Conservation (phyloP, 1,140 invertebrate genomes). For the Dufourea novaeangliae region DNA sequence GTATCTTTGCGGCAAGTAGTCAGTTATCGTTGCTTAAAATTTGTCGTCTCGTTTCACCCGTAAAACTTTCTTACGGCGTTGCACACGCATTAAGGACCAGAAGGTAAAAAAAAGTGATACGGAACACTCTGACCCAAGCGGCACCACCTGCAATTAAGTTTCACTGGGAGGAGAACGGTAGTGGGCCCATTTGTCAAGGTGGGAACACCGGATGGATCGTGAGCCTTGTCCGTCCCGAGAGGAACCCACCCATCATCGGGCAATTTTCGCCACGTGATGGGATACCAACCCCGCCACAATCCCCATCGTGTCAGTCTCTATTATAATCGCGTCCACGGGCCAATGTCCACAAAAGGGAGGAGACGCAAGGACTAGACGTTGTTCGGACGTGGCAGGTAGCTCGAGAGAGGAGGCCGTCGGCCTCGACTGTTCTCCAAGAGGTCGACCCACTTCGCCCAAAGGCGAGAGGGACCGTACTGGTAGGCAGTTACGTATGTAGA, state of each 20-base stretch:
- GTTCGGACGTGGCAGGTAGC: constrained; percentile 33
- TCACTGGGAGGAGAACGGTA: too few species aligned
- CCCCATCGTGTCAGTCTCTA: not conserved
- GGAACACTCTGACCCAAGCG: too few species aligned
- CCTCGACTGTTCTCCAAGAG: constrained; percentile 70
- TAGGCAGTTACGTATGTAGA: constrained; percentile 64
- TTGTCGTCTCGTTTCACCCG: too few species aligned
- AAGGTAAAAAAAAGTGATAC: too few species aligned
- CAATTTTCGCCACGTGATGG: not conserved
- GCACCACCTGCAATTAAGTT: too few species aligned
- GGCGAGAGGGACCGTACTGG: constrained; percentile 74
- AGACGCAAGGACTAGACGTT: constrained; percentile 58
- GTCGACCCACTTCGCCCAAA: constrained; percentile 76
- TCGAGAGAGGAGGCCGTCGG: constrained; percentile 72
- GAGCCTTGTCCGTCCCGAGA: not conserved
- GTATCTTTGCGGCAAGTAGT: too few species aligned
- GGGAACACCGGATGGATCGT: not conserved
- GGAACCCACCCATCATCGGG: not conserved
- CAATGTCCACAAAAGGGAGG: constrained; percentile 45
- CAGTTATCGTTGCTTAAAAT: too few species aligned
- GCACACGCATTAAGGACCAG: too few species aligned
- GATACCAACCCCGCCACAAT: not conserved
- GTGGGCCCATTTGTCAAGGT: too few species aligned
- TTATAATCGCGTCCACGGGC: not conserved
- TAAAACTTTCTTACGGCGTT: too few species aligned